Evolutionary conservation across 2,113 vertebrate species (phyloP).

Genomic region (Orcinus orca): DNA sequence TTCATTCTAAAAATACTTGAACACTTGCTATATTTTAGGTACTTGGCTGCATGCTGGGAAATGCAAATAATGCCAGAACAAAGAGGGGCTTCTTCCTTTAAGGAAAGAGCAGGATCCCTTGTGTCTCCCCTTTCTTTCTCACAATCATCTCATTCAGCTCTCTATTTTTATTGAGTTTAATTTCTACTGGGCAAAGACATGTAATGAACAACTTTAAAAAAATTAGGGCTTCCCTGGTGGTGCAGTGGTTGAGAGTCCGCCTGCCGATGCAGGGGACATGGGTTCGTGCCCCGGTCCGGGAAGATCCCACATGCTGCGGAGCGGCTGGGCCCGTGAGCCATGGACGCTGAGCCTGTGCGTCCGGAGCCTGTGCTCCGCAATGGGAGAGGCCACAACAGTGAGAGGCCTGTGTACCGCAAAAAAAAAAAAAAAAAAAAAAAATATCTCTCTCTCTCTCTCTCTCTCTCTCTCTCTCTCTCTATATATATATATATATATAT

Average conservation of each 20-base stretch:
- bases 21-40: neutral
- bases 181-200: neutral
- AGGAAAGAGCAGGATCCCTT: neutral
- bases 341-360: no score
- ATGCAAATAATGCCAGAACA: neutral
- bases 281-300: no score
- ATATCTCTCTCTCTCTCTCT: no score
- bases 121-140: neutral
- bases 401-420: neutral
- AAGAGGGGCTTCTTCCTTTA: neutral
- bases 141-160: neutral
- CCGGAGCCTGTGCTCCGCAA: no score
- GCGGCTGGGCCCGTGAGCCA: no score
- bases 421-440: no score
- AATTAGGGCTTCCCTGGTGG: no score
- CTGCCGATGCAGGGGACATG: no score
- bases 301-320: no score
- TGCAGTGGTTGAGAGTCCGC: no score
- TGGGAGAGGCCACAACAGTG: no score
- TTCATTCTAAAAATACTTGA: neutral
- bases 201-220: neutral
- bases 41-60: neutral
- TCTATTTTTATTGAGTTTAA: neutral
- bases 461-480: no score
- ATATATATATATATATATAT: neutral